Base-by-base conservation (phyloP, 2,113 vertebrate genomes). In the Varanus komodoensis region DNA sequence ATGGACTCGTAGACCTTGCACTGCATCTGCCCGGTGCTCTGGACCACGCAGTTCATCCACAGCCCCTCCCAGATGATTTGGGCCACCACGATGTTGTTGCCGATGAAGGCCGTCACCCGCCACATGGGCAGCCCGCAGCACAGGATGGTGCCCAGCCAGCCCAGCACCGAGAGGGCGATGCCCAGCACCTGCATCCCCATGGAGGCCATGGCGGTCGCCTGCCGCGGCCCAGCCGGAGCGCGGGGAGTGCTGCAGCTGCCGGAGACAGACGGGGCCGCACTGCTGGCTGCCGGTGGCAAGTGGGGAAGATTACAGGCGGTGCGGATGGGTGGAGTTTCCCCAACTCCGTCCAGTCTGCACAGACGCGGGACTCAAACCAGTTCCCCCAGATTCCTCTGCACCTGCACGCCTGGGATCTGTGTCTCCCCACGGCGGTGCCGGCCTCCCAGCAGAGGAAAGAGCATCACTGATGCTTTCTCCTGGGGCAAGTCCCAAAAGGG, bases 11-110 rank as follows among this genome's bases (percentile, higher is more conserved):
- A 98, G 9, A 98, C 95, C 93, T 98, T 98, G 95, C 99, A 99
- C 94, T 98, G 97, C 92, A 99, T 98, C 93, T 98, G 97, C 7
- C 99, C 99, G 0, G 99, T 99, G 96, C 98, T 99, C 97, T 99
- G 97, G 80, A 98, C 97, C 96, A 99, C 98, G 0, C 99, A 99
- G 92, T 90, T 96, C 98, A 99, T 99, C 99, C 99, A 99, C 96
- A 99, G 98, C 50, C 99, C 99, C 90, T 99, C 99, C 98, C 98
- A 99, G 93, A 98, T 94, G 86, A 95, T 98, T 97, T 99, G 97
- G 0, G 98, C 97, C 5, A 98, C 97, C 95, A 99, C 96, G 23
- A 99, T 99, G 96, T 98, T 98, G 95, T 94, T 98, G 6, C 98
- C 98, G 0, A 99, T 89, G 44, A 98, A 99, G 89, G 98, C 98